Evolutionary conservation across 2,888 invertebrate genomes (phyloP).

Genomic region (Coenonympha arcania): DNA sequence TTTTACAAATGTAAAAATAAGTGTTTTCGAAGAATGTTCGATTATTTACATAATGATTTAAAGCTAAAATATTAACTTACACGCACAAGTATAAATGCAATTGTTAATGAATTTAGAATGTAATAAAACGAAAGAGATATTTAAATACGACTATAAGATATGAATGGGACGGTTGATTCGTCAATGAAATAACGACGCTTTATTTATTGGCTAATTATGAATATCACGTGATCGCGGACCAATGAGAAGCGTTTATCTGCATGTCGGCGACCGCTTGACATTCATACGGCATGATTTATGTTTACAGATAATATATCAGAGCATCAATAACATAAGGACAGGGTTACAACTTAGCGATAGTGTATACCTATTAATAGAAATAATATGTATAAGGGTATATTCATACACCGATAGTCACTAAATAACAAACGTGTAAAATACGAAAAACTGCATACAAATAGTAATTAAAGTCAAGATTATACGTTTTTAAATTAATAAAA

Average conservation of each 20-base stretch:
- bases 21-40: neutral
- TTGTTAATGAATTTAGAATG: conserved; percentile 8
- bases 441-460: conserved; percentile 28
- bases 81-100: conserved; percentile 18
- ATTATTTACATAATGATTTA: neutral
- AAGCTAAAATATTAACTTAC: conserved; percentile 1
- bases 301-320: conserved; percentile 5
- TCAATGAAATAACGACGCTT: conserved; percentile 16
- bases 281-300: conserved; percentile 7
- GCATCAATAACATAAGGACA: conserved; percentile 13
- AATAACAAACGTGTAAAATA: conserved; percentile 67
- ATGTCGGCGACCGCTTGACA: conserved; percentile 18
- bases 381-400: conserved; percentile 51
- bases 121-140: conserved; percentile 14
- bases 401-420: conserved; percentile 63
- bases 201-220: conserved; percentile 16
- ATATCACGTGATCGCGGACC: conserved; percentile 20
- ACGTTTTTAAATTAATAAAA: conserved; percentile 45
- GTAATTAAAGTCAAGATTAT: conserved; percentile 8
- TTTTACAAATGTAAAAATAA: no score
- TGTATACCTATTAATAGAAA: conserved; percentile 40
- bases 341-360: conserved; percentile 34
- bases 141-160: conserved; percentile 20
- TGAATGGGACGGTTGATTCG: conserved; percentile 27
- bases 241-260: conserved; percentile 3